These are phyloP conservation scores for Spodoptera litura DNA, from an alignment of 1,140 invertebrate species.

Conservation along the genomic window DNA sequence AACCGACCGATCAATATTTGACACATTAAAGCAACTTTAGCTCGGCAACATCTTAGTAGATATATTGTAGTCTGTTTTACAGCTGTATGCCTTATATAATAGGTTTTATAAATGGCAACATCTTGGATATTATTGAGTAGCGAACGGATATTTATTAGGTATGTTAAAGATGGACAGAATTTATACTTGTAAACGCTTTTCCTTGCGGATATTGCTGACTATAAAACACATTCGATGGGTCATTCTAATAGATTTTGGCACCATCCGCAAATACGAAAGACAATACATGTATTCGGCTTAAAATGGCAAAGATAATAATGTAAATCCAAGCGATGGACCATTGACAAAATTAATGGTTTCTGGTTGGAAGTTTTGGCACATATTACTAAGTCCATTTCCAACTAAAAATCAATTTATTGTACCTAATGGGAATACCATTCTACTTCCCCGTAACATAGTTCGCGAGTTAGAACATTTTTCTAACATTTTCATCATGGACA, in stretches of 20 bases:
- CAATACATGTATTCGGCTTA: slow-evolving; percentile 13
- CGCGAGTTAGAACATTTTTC: slow-evolving; percentile 32
- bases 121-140: no score
- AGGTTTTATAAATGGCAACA: background rate
- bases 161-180: background rate
- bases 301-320: slow-evolving; percentile 35
- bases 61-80: background rate
- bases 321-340: background rate
- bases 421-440: slow-evolving; percentile 40
- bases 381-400: slow-evolving; percentile 47
- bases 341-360: slow-evolving; percentile 54
- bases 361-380: slow-evolving; percentile 46
- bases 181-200: background rate
- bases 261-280: background rate
- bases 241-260: no score
- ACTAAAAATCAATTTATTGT: slow-evolving; percentile 55
- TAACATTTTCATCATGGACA: background rate
- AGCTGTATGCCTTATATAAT: background rate
- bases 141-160: background rate
- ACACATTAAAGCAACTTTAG: slow-evolving; percentile 24
- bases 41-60: background rate
- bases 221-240: no score
- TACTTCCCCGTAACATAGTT: slow-evolving; percentile 42
- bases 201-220: background rate
- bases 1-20: slow-evolving; percentile 44